Base-by-base conservation (phyloP, 2,888 invertebrate species). In the Campoplex capitator region DNA sequence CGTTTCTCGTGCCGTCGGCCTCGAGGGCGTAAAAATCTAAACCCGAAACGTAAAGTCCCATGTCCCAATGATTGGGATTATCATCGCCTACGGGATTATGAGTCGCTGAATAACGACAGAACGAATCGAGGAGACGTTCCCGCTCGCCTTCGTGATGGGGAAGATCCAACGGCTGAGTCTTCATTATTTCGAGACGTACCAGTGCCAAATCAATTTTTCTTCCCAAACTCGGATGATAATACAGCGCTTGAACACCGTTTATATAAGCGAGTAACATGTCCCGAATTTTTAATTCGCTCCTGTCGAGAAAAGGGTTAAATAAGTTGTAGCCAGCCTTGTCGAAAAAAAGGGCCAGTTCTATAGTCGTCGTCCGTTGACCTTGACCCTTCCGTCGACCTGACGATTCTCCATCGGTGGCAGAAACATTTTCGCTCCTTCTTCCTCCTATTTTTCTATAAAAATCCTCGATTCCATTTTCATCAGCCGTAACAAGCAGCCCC, bases 201-300 rank as follows among this genome's bases (percentile, higher is more conserved):
- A 97, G 94, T 0, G 96, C 96, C 78, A 97, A 94, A 88, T 97
- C 96, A 56, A 97, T 95, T 68, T 95, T 94, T 0, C 95, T 95
- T 2, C 97, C 97, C 75, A 97, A 94, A 45, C 97, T 97, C 0
- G 96, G 96, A 93, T 97, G 97, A 92, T 97, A 97, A 92, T 97
- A 97, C n/a, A 97, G 92, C 0, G 97, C 97, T 95, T 97, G 97
- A 1, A 97, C 96, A 89, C 97, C 97, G 93, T 97, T 97, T 90
- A 97, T 95, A 91, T 97, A 97, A 16, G 97, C 97, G 82, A 97
- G 93, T n/a, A 97, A 94, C 97, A 97, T 97, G 92, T 97, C 97
- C 54, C 96, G 95, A 68, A 97, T 94, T 91, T 96, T 96, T 16
- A 95, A 95, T 87, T 97, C 97, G 91, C 97, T 96, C 89, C 96